These are phyloP conservation scores for Hyppa rectilinea DNA, from an alignment of 2,888 invertebrate genomes.

Conservation along the genomic window DNA sequence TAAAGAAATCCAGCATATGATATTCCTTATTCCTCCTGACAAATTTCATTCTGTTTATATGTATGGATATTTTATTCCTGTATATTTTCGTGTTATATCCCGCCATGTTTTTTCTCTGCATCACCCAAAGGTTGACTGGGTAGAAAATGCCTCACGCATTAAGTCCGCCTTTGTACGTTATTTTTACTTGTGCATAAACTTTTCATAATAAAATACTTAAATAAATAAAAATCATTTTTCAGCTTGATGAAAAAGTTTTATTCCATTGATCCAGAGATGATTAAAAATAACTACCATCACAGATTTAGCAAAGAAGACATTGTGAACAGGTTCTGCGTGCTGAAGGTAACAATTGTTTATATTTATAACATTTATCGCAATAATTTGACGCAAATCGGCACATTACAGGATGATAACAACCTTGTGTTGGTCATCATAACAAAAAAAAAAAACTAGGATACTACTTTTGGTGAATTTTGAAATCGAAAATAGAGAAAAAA, in stretches of 20 bases:
- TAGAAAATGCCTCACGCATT: too few relatives aligned
- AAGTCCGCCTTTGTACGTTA: too few relatives aligned
- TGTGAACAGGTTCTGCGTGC: conserved; percentile 92
- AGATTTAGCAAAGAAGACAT: conserved; percentile 89
- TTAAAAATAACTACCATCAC: conserved; percentile 84
- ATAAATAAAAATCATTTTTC: conserved; percentile 48
- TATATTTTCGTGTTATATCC: too few relatives aligned
- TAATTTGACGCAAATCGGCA: not conserved
- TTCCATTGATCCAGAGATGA: conserved; percentile 84
- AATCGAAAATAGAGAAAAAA: not conserved
- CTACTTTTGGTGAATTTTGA: not conserved
- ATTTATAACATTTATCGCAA: not conserved
- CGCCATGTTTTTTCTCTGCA: too few relatives aligned
- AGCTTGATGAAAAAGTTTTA: conserved; percentile 91
- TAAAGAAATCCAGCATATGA: too few relatives aligned
- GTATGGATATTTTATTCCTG: too few relatives aligned
- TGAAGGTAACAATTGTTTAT: conserved; percentile 86
- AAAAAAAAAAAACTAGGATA: not conserved
- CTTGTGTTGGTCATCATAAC: not conserved
- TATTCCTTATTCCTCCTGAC: too few relatives aligned
- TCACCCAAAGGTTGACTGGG: too few relatives aligned
- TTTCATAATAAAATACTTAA: too few relatives aligned
- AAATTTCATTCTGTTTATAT: too few relatives aligned
- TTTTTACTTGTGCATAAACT: too few relatives aligned
- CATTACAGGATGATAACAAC: not conserved